Evolutionary conservation across 1,140 invertebrate species (phyloP).

Genomic region (Maniola jurtina): DNA sequence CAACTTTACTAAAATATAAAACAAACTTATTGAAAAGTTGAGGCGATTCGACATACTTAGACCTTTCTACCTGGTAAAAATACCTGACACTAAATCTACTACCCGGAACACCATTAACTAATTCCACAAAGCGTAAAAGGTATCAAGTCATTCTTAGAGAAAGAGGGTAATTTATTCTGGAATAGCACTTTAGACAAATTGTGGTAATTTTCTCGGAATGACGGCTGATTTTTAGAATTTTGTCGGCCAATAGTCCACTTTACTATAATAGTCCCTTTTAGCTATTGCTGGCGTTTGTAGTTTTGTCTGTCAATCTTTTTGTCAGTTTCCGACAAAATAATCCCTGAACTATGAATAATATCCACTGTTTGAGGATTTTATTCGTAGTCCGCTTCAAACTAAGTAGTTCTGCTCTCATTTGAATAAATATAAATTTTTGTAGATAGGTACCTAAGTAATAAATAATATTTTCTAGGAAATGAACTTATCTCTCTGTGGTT

Average conservation of each 20-base stretch:
- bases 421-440: too few relatives aligned
- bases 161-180: constrained; percentile 44
- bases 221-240: constrained; percentile 24
- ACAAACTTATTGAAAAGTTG: not conserved
- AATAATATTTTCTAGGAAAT: too few relatives aligned
- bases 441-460: too few relatives aligned
- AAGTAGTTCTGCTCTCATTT: too few relatives aligned
- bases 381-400: too few relatives aligned
- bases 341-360: not conserved
- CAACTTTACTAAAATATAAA: not conserved
- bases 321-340: not conserved
- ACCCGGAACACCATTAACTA: constrained; percentile 62
- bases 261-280: constrained; percentile 8
- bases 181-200: constrained; percentile 34
- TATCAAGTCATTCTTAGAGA: constrained; percentile 42
- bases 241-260: constrained; percentile 10
- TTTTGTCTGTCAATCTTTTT: not conserved
- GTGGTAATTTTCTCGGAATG: constrained; percentile 28
- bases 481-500: too few relatives aligned
- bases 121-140: constrained; percentile 53
- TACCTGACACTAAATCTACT: constrained; percentile 57
- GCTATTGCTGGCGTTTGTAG: not conserved
- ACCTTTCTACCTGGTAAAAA: constrained; percentile 53
- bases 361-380: too few relatives aligned
- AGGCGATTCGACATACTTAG: constrained; percentile 1